A percentile compares a stretch with the other conserved stretches of the same genome.
These are phyloP conservation scores for Odontesthes bonariensis DNA, from an alignment of 2,113 vertebrate genomes.

Conservation along the genomic window DNA sequence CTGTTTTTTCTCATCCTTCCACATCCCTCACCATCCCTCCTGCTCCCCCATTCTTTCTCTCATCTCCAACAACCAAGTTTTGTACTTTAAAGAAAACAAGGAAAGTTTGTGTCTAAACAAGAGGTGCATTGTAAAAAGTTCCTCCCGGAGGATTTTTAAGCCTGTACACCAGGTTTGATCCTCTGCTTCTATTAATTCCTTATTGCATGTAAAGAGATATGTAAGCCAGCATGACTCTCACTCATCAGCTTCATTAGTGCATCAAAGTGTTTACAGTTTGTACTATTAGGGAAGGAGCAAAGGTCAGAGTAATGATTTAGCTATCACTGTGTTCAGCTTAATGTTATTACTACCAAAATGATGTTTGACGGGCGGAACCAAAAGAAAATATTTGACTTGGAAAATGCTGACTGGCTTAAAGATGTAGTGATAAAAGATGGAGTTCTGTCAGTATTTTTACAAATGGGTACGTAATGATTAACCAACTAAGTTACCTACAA, in stretches of 20 bases:
- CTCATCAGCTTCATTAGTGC: neutral
- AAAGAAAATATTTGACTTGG: no score
- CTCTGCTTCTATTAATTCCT: neutral
- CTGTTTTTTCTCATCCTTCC: constrained; percentile 55
- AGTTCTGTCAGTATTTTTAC: no score
- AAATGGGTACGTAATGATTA: no score
- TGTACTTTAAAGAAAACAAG: constrained; percentile 40
- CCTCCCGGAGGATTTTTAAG: constrained; percentile 30
- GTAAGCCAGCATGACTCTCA: neutral
- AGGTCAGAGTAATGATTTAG: no score
- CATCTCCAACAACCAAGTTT: constrained; percentile 33
- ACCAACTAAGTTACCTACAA: no score
- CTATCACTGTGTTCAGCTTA: no score
- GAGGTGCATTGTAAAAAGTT: constrained; percentile 32
- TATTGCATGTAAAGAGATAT: neutral
- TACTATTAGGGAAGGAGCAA: no score
- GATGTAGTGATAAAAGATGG: no score
- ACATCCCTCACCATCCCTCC: constrained; percentile 29
- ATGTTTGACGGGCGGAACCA: no score
- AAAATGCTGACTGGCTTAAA: no score
- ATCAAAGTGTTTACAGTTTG: no score
- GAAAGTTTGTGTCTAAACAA: constrained; percentile 53
- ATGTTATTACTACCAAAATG: no score
- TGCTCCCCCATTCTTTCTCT: constrained; percentile 20
- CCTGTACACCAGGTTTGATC: neutral